A percentile compares a stretch with the other conserved stretches of the same genome.
Evolutionary conservation across 2,888 invertebrate genomes (phyloP).

Genomic region (Rhingia rostrata): DNA sequence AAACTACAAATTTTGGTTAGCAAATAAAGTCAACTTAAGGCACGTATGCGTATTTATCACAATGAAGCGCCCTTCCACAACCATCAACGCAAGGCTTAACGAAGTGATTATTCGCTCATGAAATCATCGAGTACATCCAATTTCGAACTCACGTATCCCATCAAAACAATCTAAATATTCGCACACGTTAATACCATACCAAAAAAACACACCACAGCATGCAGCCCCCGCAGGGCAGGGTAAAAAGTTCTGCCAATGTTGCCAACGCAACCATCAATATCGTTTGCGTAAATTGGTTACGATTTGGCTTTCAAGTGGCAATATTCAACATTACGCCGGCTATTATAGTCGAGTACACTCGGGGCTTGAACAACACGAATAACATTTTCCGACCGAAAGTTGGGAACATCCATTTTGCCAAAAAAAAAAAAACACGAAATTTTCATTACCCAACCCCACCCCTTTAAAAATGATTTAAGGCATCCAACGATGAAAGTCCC

Average conservation of each 20-base stretch:
- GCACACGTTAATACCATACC: too few relatives aligned
- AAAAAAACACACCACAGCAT: too few relatives aligned
- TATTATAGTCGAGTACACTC: constrained; percentile 44
- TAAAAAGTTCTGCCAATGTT: constrained; percentile 1
- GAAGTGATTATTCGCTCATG: too few relatives aligned
- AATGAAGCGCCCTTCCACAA: neutral
- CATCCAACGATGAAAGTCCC: neutral
- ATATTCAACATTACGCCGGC: constrained; percentile 53
- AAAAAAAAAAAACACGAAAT: too few relatives aligned
- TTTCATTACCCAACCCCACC: neutral
- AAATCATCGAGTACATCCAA: too few relatives aligned
- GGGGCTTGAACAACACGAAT: constrained; percentile 19
- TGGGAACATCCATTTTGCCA: neutral
- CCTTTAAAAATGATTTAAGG: constrained; percentile 15
- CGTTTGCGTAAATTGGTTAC: constrained; percentile 42
- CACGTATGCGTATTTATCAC: too few relatives aligned
- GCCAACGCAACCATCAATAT: constrained; percentile 49
- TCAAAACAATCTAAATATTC: too few relatives aligned
- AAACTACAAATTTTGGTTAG: too few relatives aligned
- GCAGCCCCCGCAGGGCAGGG: neutral
- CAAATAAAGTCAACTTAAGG: too few relatives aligned
- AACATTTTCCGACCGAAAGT: constrained; percentile 5
- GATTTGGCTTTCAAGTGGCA: constrained; percentile 52
- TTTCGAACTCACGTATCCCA: too few relatives aligned
- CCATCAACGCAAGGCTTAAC: too few relatives aligned